Conservation (phyloP, 92 coral and sea anemone species). For the Galaxea fascicularis region DNA sequence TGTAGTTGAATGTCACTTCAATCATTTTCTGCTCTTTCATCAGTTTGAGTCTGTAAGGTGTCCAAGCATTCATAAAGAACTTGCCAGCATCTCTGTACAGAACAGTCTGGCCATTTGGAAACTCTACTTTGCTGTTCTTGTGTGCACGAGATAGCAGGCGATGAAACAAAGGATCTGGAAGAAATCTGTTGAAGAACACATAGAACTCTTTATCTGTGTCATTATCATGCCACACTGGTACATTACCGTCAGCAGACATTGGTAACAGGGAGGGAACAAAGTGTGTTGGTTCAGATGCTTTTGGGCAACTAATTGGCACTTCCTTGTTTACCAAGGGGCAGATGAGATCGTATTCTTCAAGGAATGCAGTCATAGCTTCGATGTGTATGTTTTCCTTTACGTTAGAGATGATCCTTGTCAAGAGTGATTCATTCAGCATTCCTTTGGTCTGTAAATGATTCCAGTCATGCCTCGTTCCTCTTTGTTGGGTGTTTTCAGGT, state of each 20-base stretch:
- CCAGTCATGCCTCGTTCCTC: conserved; percentile 63
- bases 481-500: conserved; percentile 6
- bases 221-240: conserved; percentile 36
- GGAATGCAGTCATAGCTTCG: conserved; percentile 54
- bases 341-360: conserved; percentile 66
- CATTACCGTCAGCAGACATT: conserved; percentile 5
- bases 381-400: conserved; percentile 21
- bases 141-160: conserved; percentile 67
- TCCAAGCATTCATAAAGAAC: conserved; percentile 57
- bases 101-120: conserved; percentile 15
- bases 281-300: conserved; percentile 30
- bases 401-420: conserved; percentile 42
- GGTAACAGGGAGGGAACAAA: conserved; percentile 75
- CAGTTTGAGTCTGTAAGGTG: conserved; percentile 53
- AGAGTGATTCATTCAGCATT: conserved; percentile 46
- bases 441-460: conserved; percentile 37
- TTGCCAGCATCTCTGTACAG: conserved; percentile 57
- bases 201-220: conserved; percentile 46
- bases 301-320: background rate
- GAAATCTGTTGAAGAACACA: conserved; percentile 58
- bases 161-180: conserved; percentile 71
- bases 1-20: conserved; percentile 63
- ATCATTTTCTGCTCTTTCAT: conserved; percentile 51
- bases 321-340: conserved; percentile 19
- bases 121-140: conserved; percentile 41